Base-by-base conservation (phyloP, 2,797 vertebrate genomes). In the Chrosomus eos region DNA sequence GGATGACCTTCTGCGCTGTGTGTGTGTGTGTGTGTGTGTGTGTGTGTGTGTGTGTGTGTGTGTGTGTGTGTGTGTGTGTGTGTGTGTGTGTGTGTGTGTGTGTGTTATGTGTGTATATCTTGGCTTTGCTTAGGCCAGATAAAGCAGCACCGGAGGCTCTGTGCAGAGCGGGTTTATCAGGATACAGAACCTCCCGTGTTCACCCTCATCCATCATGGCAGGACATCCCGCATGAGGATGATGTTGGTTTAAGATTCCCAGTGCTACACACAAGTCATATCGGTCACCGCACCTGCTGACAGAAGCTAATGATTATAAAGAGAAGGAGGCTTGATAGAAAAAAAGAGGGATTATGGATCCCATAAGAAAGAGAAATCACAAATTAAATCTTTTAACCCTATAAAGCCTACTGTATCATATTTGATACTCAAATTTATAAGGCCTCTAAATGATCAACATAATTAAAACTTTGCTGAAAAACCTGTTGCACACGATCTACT, bases 151-250 rank as follows among this genome's bases (percentile, higher is more conserved):
- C 1, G 5, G 71, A 16, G 81, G 51, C 80, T 80, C 31, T 73
- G 72, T 45, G 33, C 55, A 53, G 45, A 77, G 68, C 43, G 51
- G 33, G 62, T 85, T 77, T 86, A 89, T 85, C 75, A 82, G 36
- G 80, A 85, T 80, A 86, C 74, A 71, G 73, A 36, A 33, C 75
- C 73, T 58, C 58, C 43, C 38, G 40, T 67, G 40, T 62, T 87
- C 48, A 81, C 76, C 73, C 74, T 87, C 76, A 89, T 88, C 85
- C 60, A 87, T 89, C 87, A 89, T 9, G 21, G 75, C 43, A 31
- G 43, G 76, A 73, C 66, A 84, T 75, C 76, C 77, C 71, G n/a
- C 45, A 73, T 19, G 72, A 85, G 78, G 85, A 84, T 75, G 60
- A 78, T 58, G 66, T 68, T 84, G 74, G 75, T 71, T 70, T 62